Evolutionary conservation across 2,888 invertebrate species (phyloP), one percentile per base, ranked within the genome.

Genomic region (Epinotia demarniana): DNA sequence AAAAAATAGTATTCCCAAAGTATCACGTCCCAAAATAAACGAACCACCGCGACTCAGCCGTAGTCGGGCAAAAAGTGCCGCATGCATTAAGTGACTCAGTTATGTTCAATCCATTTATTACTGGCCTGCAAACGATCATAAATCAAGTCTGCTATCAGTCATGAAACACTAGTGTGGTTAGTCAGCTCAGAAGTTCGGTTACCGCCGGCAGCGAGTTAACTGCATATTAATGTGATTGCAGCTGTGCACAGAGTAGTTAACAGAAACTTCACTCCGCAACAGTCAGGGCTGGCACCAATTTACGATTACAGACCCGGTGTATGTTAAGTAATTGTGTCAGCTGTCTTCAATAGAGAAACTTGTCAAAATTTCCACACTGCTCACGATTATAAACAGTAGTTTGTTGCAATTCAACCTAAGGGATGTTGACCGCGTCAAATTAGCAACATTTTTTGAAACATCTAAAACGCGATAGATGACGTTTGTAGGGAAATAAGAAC

Each of bases 201-300:
- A n/a, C 27, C 16, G 4, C 16, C 27, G 18, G 19, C 19, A 16
- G 27, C 16, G 16, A 61, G 33, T 61, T 60, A 60, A 60, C 61
- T 33, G 61, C n/a, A 27, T 33, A 33, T 61, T 61, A 61, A 61
- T 33, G 27, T 33, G 61, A 61, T 61, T 33, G 61, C 61, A 33
- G 33, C 27, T 16, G 61, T 33, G 61, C 8, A n/a, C 27, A 61
- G 61, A 33, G 33, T 33, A 61, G 16, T 27, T 33, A 16, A 61
- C 61, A 61, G 61, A 61, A 16, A 16, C 8, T 33, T 9, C 33
- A 61, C 33, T 33, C 12, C 19, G 19, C 13, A 13, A 19, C 39
- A 39, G 9, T 39, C 9, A 39, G 39, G 23, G 23, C 33, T 33
- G 39, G 39, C 39, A 39, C 39, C 39, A 53, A 53, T 13, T 13